phyloP scores from a whole-genome alignment of 2,797 vertebrate genomes.

The Iguana delicatissima region DNA sequence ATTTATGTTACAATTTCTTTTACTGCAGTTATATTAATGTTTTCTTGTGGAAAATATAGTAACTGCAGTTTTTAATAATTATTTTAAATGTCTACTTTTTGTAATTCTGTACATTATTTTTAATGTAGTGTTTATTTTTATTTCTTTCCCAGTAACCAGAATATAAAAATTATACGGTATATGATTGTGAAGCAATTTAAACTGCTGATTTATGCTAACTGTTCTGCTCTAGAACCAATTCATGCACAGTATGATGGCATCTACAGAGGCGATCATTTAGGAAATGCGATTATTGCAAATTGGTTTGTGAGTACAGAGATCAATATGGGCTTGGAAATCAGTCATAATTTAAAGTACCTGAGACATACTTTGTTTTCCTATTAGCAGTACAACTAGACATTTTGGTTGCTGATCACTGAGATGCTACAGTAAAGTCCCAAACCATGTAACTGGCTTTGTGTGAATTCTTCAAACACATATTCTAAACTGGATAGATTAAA shows the following conservation, averaged over 20 bases:
- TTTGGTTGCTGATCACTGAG: not conserved
- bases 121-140: conserved; percentile 1
- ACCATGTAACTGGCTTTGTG: not conserved
- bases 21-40: not conserved
- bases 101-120: not conserved
- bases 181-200: not conserved
- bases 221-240: not conserved
- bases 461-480: not conserved
- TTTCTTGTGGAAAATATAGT: not conserved
- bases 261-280: not conserved
- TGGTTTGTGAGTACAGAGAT: not conserved
- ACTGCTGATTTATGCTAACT: conserved; percentile 12
- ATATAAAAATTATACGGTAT: not conserved
- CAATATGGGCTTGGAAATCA: not conserved
- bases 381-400: not conserved
- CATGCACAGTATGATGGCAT: not conserved
- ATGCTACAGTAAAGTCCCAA: not conserved
- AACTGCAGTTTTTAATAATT: not conserved
- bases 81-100: not conserved
- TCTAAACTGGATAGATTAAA: not conserved
- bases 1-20: not conserved
- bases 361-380: not conserved
- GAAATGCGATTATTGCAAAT: not conserved
- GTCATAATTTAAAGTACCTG: not conserved
- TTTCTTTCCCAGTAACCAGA: not conserved